Conservation (phyloP, 2,797 vertebrate species). For the Cirrhinus mrigala region DNA sequence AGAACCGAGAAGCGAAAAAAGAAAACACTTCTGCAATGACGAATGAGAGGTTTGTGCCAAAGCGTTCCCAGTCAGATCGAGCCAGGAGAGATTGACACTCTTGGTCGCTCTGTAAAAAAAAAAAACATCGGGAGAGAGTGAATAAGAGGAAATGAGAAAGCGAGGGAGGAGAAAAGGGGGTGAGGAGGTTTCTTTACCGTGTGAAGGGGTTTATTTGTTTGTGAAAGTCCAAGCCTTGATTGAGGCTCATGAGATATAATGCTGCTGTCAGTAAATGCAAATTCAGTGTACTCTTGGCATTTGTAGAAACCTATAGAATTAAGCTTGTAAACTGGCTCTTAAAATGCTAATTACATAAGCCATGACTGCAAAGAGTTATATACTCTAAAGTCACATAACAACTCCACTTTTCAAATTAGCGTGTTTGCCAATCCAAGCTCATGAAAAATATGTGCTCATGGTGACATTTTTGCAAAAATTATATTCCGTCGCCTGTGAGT, state of each 20-base stretch:
- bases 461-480: neutral
- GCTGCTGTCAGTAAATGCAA: slow-evolving; percentile 19
- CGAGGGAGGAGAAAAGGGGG: neutral
- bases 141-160: slow-evolving; percentile 7
- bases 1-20: slow-evolving; percentile 7
- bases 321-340: neutral
- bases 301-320: slow-evolving; percentile 8
- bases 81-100: slow-evolving; percentile 29
- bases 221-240: neutral
- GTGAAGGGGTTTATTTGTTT: neutral
- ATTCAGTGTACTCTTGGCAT: neutral
- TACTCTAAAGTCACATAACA: neutral
- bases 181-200: neutral
- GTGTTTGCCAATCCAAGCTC: neutral
- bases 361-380: neutral
- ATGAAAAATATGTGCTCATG: neutral
- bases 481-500: neutral
- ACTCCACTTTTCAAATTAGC: neutral
- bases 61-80: slow-evolving; percentile 14
- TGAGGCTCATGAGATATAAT: slow-evolving; percentile 6
- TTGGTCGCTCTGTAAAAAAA: slow-evolving; percentile 14
- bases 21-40: slow-evolving; percentile 45
- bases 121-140: slow-evolving; percentile 16
- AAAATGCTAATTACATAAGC: slow-evolving; percentile 23
- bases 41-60: slow-evolving; percentile 30